phyloP scores from a whole-genome alignment of 1,140 invertebrate genomes.

The Hetaerina americana region DNA sequence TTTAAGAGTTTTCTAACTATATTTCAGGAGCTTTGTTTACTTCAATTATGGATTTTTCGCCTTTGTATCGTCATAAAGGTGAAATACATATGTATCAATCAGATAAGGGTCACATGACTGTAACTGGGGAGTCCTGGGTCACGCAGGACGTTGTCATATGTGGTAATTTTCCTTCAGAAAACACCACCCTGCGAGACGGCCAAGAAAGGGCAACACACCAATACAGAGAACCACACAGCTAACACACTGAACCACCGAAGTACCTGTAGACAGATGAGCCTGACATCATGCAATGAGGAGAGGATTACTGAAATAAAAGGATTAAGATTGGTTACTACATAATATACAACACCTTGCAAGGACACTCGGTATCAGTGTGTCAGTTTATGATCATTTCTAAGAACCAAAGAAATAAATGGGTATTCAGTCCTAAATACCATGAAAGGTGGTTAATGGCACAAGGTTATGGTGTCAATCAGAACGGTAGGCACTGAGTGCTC shows the following conservation, averaged over 20 bases:
- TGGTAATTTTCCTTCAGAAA: no score
- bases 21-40: no score
- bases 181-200: conserved; percentile 11
- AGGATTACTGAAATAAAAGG: conserved; percentile 25
- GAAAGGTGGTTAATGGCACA: neutral
- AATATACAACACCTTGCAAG: conserved; percentile 7
- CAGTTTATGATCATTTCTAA: neutral
- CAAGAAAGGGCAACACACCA: conserved; percentile 3
- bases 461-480: neutral
- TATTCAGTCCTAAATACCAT: neutral
- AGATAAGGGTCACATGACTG: no score
- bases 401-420: neutral
- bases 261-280: conserved; percentile 24
- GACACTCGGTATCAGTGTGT: neutral
- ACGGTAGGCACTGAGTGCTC: no score
- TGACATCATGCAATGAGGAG: conserved; percentile 25
- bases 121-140: no score
- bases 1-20: no score
- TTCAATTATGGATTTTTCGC: no score
- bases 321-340: conserved; percentile 19
- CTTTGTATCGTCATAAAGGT: no score
- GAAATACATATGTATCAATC: no score
- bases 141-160: no score
- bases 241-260: conserved; percentile 17
- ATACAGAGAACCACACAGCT: conserved; percentile 13